Conservation (phyloP, 2,113 vertebrate species). For the Paramormyrops kingsleyae region DNA sequence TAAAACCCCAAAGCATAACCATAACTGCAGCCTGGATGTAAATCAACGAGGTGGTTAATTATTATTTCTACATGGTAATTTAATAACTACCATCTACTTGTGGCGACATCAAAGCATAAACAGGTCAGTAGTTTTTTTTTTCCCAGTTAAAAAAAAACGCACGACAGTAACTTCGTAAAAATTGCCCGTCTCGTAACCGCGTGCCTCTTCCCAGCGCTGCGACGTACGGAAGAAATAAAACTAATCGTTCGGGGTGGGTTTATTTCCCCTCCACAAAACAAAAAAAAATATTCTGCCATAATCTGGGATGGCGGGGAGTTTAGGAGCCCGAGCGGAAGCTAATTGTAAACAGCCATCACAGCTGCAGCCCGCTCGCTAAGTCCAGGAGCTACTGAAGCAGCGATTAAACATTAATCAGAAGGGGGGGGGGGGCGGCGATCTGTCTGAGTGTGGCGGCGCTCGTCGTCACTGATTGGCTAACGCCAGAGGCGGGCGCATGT, state of each 20-base stretch:
- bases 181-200: not conserved
- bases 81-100: not conserved
- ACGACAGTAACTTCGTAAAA: not conserved
- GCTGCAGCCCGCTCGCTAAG: not conserved
- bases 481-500: conserved; percentile 9
- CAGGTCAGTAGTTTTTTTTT: not conserved
- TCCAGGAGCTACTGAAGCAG: conserved; percentile 36
- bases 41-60: not conserved
- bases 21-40: not conserved
- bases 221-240: not conserved
- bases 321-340: conserved; percentile 53
- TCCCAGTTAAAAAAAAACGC: not conserved
- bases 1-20: not conserved
- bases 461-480: conserved; percentile 36
- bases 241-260: not conserved
- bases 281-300: not conserved
- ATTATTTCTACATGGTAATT: not conserved
- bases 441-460: conserved; percentile 14
- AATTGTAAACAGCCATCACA: conserved; percentile 33
- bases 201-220: not conserved
- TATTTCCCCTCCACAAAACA: not conserved
- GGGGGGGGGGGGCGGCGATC: conserved; percentile 47
- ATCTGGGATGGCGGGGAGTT: conserved; percentile 22
- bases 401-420: conserved; percentile 58
- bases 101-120: not conserved